Evolutionary conservation across 2,797 vertebrate species (phyloP).

Genomic region (Heteromormyrus szaboi): DNA sequence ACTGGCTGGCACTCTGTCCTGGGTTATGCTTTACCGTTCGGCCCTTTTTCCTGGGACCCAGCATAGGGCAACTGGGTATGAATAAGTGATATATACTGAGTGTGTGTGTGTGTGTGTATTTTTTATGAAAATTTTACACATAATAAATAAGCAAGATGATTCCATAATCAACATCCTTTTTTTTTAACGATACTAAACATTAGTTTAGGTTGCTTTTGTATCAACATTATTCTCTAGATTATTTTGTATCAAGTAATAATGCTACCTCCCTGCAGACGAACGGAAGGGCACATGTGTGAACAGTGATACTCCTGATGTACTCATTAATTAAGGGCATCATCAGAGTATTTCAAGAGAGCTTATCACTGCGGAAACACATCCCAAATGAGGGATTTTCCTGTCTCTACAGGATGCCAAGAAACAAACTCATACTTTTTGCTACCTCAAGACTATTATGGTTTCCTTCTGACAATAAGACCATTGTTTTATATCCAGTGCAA

Average conservation of each 20-base stretch:
- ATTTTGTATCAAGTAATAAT: neutral
- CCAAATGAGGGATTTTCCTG: neutral
- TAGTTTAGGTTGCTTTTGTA: neutral
- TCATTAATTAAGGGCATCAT: neutral
- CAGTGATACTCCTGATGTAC: neutral
- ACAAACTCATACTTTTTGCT: neutral
- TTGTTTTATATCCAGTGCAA: neutral
- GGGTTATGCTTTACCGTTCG: neutral
- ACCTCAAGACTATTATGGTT: slow-evolving; percentile 10
- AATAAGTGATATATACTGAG: neutral
- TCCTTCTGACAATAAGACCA: neutral
- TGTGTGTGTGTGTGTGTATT: neutral
- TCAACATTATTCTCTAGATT: neutral
- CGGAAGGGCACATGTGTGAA: neutral
- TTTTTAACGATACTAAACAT: neutral
- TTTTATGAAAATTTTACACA: neutral
- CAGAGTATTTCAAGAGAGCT: neutral
- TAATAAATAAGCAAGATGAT: neutral
- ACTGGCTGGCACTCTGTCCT: neutral
- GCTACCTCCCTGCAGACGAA: neutral
- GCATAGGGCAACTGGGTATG: neutral
- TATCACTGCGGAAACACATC: neutral
- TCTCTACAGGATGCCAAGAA: neutral
- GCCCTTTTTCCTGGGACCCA: neutral
- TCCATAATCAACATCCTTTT: neutral